These are phyloP conservation scores for Tachystola acroxantha DNA, from an alignment of 2,888 invertebrate genomes.

Conservation along the genomic window DNA sequence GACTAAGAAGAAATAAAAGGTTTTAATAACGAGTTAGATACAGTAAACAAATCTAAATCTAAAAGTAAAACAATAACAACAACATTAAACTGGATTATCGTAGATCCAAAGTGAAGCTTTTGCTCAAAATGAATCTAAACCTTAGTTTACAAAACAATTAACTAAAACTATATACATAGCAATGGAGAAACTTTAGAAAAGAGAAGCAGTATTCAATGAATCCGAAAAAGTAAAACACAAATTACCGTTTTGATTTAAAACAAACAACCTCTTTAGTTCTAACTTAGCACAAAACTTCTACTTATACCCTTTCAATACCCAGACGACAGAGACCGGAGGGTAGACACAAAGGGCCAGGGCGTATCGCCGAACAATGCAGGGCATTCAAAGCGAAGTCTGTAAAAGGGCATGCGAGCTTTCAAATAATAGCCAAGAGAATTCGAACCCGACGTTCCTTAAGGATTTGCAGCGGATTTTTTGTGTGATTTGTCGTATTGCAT, in stretches of 20 bases:
- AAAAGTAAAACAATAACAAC: no score
- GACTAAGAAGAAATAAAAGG: no score
- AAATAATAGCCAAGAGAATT: conserved; percentile 50
- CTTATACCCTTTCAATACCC: conserved; percentile 18
- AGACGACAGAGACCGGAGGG: conserved; percentile 20
- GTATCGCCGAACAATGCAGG: conserved; percentile 45
- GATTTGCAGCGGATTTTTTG: conserved; percentile 46
- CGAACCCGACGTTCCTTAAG: conserved; percentile 39
- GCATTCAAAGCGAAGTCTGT: conserved; percentile 41
- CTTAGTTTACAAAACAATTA: no score
- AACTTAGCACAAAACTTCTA: background rate
- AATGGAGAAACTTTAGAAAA: no score
- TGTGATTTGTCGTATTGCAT: conserved; percentile 33
- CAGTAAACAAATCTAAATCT: no score
- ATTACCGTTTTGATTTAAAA: background rate
- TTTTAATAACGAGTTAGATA: no score
- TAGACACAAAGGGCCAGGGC: conserved; percentile 39
- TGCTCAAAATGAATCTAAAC: no score
- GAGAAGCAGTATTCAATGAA: background rate
- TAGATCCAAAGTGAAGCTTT: no score
- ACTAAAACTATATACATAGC: no score
- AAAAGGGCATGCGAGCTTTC: conserved; percentile 53
- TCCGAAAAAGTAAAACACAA: background rate
- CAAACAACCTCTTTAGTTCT: background rate
- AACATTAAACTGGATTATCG: no score